A percentile compares a stretch with the other conserved stretches of the same genome.
Evolutionary conservation across 2,797 vertebrate species (phyloP).

Genomic region (Liparis tanakae): DNA sequence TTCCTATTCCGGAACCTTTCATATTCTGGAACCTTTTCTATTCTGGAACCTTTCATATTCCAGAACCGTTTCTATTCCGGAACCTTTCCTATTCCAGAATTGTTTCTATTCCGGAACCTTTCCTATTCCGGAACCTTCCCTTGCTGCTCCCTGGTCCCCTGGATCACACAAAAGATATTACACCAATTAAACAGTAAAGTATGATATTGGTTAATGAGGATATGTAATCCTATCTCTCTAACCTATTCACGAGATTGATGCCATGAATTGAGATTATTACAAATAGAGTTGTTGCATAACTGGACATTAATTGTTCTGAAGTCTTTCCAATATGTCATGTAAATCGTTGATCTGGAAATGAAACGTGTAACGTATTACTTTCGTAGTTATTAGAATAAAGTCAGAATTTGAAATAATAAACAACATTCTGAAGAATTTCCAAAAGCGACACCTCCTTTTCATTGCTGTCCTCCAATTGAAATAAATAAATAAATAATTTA

Average conservation of each 20-base stretch:
- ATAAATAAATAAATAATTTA: conserved; percentile 60
- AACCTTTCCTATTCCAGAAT: too few species aligned
- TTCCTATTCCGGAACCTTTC: too few species aligned
- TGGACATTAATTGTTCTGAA: conserved; percentile 71
- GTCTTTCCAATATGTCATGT: conserved; percentile 72
- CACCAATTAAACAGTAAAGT: background rate
- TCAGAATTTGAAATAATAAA: background rate
- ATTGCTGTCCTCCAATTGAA: conserved; percentile 66
- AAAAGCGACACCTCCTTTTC: conserved; percentile 39
- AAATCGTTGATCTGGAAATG: conserved; percentile 73
- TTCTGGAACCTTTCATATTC: conserved; percentile 83
- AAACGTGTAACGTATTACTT: background rate
- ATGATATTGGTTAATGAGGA: background rate
- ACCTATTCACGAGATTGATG: background rate
- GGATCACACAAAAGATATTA: conserved; percentile 70
- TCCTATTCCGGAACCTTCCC: too few species aligned
- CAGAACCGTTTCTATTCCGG: conserved; percentile 76
- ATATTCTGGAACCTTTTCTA: too few species aligned
- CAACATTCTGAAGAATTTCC: background rate
- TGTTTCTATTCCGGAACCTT: too few species aligned
- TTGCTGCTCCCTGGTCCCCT: conserved; percentile 80
- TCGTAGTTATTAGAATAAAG: background rate
- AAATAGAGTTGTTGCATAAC: conserved; percentile 5
- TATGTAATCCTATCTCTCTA: background rate
- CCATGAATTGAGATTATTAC: background rate